phyloP scores from a whole-genome alignment of 2,113 vertebrate species.

The Galbula dea region DNA sequence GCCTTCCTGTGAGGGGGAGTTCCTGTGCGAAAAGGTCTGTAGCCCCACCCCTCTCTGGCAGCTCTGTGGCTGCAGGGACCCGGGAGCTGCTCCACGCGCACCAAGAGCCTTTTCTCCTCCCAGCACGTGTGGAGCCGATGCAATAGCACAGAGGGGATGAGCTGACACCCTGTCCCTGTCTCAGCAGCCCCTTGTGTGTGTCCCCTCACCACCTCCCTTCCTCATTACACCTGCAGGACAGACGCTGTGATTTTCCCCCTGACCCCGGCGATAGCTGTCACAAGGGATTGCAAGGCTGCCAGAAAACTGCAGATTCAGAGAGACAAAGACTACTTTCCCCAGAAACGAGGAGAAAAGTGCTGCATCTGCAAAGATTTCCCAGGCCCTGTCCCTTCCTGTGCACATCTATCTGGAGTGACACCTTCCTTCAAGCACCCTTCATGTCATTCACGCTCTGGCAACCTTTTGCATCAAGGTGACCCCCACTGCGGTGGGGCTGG shows the following conservation, averaged over 20 bases:
- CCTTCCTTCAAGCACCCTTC: slow-evolving; percentile 60
- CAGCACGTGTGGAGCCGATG: not conserved
- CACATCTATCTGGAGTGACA: slow-evolving; percentile 42
- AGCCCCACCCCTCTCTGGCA: rapidly evolving
- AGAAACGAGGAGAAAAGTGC: slow-evolving; percentile 40
- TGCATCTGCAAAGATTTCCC: slow-evolving; percentile 59
- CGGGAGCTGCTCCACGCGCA: not conserved
- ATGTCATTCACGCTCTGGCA: not conserved
- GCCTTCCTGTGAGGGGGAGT: rapidly evolving
- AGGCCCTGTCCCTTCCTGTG: slow-evolving; percentile 4
- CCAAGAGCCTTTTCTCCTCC: not conserved
- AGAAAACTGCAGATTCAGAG: slow-evolving; percentile 36
- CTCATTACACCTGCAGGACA: slow-evolving; percentile 51
- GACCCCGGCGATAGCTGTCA: slow-evolving; percentile 44
- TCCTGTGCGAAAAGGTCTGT: not conserved
- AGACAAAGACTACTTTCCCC: slow-evolving; percentile 46
- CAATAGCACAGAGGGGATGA: not conserved
- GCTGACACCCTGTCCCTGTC: not conserved
- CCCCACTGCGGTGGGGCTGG: not conserved
- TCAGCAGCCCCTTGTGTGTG: not conserved
- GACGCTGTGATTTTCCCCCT: slow-evolving; percentile 39
- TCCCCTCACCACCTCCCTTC: not conserved
- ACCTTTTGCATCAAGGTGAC: slow-evolving; percentile 21
- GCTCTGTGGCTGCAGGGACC: not conserved
- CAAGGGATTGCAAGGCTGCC: slow-evolving; percentile 48